Evolutionary conservation across 2,888 invertebrate genomes (phyloP), one percentile per base, ranked within the genome.

Genomic region (Nasonovia ribisnigri): DNA sequence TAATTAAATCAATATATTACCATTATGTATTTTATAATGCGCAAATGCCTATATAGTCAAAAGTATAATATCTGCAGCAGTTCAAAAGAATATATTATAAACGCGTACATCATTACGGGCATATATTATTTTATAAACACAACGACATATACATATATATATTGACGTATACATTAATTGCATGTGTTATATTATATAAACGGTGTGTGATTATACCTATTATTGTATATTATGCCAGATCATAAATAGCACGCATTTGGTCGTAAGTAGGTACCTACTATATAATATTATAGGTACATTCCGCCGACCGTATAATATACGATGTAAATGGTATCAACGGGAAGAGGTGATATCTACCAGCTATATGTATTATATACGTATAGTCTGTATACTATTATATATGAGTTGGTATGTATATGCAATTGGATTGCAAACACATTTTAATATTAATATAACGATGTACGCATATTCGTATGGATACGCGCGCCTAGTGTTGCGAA

Each of bases 401-500:
- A 46, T 46, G n/a, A 43, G 10, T 42, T 26, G 26, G 2, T 87
- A n/a, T 16, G 2, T 87, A n/a, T 48, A n/a, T 10, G 86, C 46
- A 48, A 87, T 87, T 16, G 86, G 29, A 46, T 87, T 87, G n/a
- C n/a, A 46, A 87, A 48, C n/a, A n/a, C 86, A n/a, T 87, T n/a
- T 16, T 86, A 46, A n/a, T 48, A 87, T 43, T 11, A 86, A 13
- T 29, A n/a, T n/a, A 26, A 46, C 16, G 26, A 26, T 54, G 10
- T 13, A 51, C 51, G 48, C 20, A 48, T 36, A n/a, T 11, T 11
- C 60, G 60, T 13, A 67, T n/a, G 29, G 3, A 51, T 42, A 84
- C n/a, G 91, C 91, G 86, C 84, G 24, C 91, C 84, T 57, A 86
- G 91, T 46, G 91, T 86, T 54, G 43, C 57, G 43, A 57, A 86